phyloP scores from a whole-genome alignment of 2,888 invertebrate genomes.

The Drosophila neotestacea region DNA sequence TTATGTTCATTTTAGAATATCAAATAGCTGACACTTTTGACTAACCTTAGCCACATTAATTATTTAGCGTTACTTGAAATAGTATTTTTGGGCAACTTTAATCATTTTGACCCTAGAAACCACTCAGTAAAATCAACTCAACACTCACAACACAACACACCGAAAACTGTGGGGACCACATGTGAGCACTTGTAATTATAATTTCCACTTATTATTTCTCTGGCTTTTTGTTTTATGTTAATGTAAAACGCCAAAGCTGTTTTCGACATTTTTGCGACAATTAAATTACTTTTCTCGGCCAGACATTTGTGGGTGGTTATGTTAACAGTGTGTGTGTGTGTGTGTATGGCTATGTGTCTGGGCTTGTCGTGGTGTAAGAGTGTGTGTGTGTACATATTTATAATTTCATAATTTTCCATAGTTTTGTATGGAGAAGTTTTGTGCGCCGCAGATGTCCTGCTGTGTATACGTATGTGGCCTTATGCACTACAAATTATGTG shows the following conservation, averaged over 20 bases:
- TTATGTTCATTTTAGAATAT: slow-evolving; percentile 64
- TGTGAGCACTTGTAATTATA: slow-evolving; percentile 74
- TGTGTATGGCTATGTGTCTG: slow-evolving; percentile 9
- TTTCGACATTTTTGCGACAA: slow-evolving; percentile 78
- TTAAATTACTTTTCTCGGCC: slow-evolving; percentile 77
- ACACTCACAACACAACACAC: neutral
- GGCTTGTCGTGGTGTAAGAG: slow-evolving; percentile 24
- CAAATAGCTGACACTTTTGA: slow-evolving; percentile 62
- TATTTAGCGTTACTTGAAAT: slow-evolving; percentile 54
- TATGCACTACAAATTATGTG: slow-evolving; percentile 69
- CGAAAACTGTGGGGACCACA: slow-evolving; percentile 53
- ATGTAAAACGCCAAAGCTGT: slow-evolving; percentile 74
- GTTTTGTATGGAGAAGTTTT: slow-evolving; percentile 59
- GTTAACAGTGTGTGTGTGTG: slow-evolving; percentile 22
- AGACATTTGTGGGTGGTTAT: slow-evolving; percentile 61
- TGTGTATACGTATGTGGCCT: slow-evolving; percentile 55
- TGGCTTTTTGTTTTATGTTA: slow-evolving; percentile 64
- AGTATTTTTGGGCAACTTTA: slow-evolving; percentile 54
- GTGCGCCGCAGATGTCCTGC: slow-evolving; percentile 67
- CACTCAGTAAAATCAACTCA: slow-evolving; percentile 14
- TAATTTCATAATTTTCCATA: slow-evolving; percentile 77
- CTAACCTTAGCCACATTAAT: slow-evolving; percentile 69
- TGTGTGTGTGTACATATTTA: slow-evolving; percentile 61
- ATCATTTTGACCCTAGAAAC: slow-evolving; percentile 43
- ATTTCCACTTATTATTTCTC: slow-evolving; percentile 73